Base-by-base conservation (phyloP, 1,140 invertebrate genomes). In the Drosophila seguyi region DNA sequence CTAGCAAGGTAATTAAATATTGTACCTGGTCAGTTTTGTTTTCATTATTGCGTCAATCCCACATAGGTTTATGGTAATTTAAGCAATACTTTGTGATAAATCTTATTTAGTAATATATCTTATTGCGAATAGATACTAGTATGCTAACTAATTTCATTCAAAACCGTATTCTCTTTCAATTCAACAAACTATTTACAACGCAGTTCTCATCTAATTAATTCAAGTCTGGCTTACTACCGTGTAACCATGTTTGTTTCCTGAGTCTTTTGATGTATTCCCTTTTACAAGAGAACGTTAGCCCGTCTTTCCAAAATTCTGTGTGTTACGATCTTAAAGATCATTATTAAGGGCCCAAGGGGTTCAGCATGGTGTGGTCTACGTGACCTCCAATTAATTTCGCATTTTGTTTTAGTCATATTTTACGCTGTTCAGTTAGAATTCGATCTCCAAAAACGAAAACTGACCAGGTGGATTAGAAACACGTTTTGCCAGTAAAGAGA, bases 241-340 rank as follows among this genome's bases (percentile, higher is more conserved):
- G 14, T 22, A 39, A 66, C 14, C 42, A 55, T 39, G 77, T 79
- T 79, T 38, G 77, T 62, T 60, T 34, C 45, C 36, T 38, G 27
- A 79, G 69, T 79, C 76, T 74, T 74, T 74, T 38, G 68, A 63
- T 44, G 31, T 61, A n/a, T 16, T 29, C 25, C 34, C 13, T 27
- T 57, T 38, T 55, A 47, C 13, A 27, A 31, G 31, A 20, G 16
- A 31, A 44, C 22, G 18, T 11, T 31, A 13, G 13, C 25, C 38
- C n/a, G 31, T 31, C 13, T 65, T 25, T 47, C 16, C 22, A 13
- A 58, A 18, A n/a, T 48, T 39, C 27, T 27, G 16, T 20, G 13
- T 10, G n/a, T n/a, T 45, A 25, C 1, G 0, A 13, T 16, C 42
- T 25, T 4, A 18, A 10, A 5, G 3, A 2, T 6, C 2, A 47